Evolutionary conservation across 2,888 invertebrate species (phyloP), one percentile per base, ranked within the genome.

Genomic region (Polydrusus pterygomalis): DNA sequence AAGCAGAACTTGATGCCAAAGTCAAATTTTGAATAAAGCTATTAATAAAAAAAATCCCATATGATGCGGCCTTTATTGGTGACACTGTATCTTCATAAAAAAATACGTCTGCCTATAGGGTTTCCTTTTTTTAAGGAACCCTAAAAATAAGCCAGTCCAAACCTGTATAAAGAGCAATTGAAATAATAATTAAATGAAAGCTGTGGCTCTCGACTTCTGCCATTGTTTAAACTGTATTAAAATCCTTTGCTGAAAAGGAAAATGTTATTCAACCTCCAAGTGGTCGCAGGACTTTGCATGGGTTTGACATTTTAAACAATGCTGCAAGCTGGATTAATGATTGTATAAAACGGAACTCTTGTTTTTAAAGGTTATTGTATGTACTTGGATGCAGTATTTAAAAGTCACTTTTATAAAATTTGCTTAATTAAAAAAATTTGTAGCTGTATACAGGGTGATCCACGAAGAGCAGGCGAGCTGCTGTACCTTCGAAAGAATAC

Each of bases 151-250:
- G 60, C 77, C 58, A 69, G 15, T 73, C 18, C 76, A 8, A 17
- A 6, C 65, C 77, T 77, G 77, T 8, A 11, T 43, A 40, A 56
- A 62, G 56, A 85, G 85, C 85, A 86, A 87, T 86, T 87, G 86
- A 86, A 86, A 87, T 86, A 86, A 86, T 86, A 86, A 87, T 86
- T 85, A 84, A 86, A 86, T 85, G 84, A 86, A 85, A 85, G 84
- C 83, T 84, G 86, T 84, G 85, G 85, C 85, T 85, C 85, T 86
- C 85, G 85, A 85, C 85, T 85, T 82, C 75, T 77, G 77, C 81
- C 77, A 83, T 84, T 84, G 82, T 84, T 74, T 79, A 76, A 74
- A 82, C 83, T 84, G 82, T 82, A 84, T 84, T 83, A 84, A 84
- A 80, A 80, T 79, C 82, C 78, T 78, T 78, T 79, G 75, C 78